These are phyloP conservation scores for Dendrocincla fuliginosa DNA, from an alignment of 2,797 vertebrate genomes.

Conservation along the genomic window DNA sequence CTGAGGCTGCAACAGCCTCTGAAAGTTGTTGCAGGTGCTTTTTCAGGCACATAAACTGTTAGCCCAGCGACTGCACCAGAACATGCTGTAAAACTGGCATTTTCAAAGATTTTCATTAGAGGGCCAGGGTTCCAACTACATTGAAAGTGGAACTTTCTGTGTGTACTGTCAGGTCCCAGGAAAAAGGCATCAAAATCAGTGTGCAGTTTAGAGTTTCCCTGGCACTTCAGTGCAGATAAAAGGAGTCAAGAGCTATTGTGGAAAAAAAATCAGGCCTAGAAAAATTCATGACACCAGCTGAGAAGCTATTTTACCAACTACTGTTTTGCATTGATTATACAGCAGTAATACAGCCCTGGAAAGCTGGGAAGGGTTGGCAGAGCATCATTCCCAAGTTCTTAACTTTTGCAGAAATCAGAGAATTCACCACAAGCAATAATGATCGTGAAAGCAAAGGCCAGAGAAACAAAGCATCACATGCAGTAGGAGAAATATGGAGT, in stretches of 20 bases:
- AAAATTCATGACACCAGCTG: background rate
- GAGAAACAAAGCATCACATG: background rate
- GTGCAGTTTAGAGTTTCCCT: background rate
- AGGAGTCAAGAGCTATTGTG: background rate
- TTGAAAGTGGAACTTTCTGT: background rate
- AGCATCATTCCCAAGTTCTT: background rate
- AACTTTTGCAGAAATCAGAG: background rate
- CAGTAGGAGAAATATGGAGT: background rate
- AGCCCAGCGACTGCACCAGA: background rate
- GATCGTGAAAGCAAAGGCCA: background rate
- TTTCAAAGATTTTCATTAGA: background rate
- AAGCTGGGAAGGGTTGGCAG: background rate
- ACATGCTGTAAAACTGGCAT: background rate
- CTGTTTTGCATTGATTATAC: background rate
- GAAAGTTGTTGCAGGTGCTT: background rate
- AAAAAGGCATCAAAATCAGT: background rate
- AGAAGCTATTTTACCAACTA: background rate
- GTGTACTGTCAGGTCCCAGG: background rate
- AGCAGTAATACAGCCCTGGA: background rate
- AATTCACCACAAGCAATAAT: background rate
- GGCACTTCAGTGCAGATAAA: background rate
- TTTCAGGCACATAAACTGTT: background rate
- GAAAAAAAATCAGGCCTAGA: background rate
- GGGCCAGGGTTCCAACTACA: background rate
- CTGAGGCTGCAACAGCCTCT: background rate